Evolutionary conservation across 2,888 invertebrate genomes (phyloP).

Genomic region (Terebella lapidaria): DNA sequence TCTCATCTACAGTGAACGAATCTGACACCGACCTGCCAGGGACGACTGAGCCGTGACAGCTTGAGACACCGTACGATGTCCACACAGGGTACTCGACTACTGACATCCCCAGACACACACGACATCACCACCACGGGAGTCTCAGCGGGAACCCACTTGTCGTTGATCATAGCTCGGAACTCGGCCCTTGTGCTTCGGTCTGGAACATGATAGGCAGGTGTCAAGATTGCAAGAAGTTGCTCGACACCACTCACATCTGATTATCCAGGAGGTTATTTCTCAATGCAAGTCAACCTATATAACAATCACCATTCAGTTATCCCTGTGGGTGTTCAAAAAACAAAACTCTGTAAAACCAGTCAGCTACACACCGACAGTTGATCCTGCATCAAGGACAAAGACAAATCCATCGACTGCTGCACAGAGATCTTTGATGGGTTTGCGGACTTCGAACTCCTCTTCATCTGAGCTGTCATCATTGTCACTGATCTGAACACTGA

Average conservation of each 20-base stretch:
- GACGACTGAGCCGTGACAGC: conserved; percentile 36
- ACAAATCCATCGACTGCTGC: conserved; percentile 44
- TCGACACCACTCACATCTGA: no score
- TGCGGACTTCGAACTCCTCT: conserved; percentile 31
- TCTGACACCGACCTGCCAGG: conserved; percentile 42
- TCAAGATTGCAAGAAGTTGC: no score
- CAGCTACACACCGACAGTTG: no score
- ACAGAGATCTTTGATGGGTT: conserved; percentile 41
- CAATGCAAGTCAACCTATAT: no score
- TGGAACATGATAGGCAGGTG: no score
- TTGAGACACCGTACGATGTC: conserved; percentile 34
- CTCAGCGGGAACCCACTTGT: conserved; percentile 39
- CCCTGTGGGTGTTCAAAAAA: no score
- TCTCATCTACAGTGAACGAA: no score
- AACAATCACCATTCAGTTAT: no score
- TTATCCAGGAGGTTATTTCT: no score
- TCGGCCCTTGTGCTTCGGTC: conserved; percentile 10
- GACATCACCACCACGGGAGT: conserved; percentile 44
- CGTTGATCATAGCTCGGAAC: conserved; percentile 39
- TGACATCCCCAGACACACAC: conserved; percentile 26
- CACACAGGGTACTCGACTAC: conserved; percentile 28
- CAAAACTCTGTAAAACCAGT: no score
- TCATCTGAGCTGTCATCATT: conserved; percentile 9
- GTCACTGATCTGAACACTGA: conserved; percentile 4
- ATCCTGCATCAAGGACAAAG: conserved; percentile 48